Evolutionary conservation across 1,140 invertebrate species (phyloP), one percentile per base, ranked within the genome.

Genomic region (Rhynchophorus ferrugineus): DNA sequence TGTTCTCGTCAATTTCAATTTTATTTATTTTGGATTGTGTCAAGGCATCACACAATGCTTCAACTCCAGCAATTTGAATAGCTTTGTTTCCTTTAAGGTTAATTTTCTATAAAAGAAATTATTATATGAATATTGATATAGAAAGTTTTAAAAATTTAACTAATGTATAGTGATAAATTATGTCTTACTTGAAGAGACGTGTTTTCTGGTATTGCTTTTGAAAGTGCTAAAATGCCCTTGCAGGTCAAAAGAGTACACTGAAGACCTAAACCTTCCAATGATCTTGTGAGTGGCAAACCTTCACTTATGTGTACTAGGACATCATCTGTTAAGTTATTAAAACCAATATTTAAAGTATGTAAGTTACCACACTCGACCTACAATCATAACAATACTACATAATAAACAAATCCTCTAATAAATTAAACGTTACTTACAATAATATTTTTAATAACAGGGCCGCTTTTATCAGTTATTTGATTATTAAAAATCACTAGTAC

Each of bases 71-170:
- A 7, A 58, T 43, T 56, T 65, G 63, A 52, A 68, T 65, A 1
- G 63, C 66, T 51, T 65, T 68, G 44, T 68, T 68, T 13, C 66
- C 66, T 51, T 63, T 65, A 17, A 68, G 43, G 46, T 68, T 68
- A 8, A 68, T 59, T 60, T 68, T 63, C 66, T 67, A n/a, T n/a
- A n/a, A n/a, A n/a, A n/a, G 52, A 46, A 65, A 64, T 9, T 16
- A 9, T 1, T 17, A 11, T 16, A 41, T 34, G 0, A 42, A 1
- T 11, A 14, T 43, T 9, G 44, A 43, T 44, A 13, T 44, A 44
- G 44, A 35, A 20, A 14, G 14, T 34, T 49, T 14, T 11, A 42
- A 24, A 24, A 44, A 48, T 38, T 9, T 43, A 18, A 7, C 5
- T 14, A n/a, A 7, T 33, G 21, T 44, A 22, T 19, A 5, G 14